Conservation (phyloP, 2,113 vertebrate genomes). For the Notechis scutatus region DNA sequence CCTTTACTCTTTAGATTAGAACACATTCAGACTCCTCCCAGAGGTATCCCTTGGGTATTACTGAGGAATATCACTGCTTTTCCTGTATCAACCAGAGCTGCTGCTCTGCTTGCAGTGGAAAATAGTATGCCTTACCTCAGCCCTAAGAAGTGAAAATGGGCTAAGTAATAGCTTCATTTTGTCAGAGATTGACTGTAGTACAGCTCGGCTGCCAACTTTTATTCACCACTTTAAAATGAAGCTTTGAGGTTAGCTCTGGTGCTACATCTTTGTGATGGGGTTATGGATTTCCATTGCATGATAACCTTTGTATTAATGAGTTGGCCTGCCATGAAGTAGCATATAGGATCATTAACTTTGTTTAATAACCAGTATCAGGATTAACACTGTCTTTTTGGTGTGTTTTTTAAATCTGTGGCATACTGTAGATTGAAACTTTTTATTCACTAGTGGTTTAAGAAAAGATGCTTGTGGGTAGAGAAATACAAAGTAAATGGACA, state of each 20-base stretch:
- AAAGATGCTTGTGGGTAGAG: background rate
- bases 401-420: background rate
- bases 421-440: background rate
- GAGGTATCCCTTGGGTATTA: background rate
- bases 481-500: background rate
- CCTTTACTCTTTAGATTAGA: background rate
- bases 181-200: background rate
- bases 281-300: slow-evolving; percentile 10
- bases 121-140: background rate
- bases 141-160: background rate
- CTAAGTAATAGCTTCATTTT: background rate
- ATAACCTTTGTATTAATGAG: slow-evolving; percentile 8
- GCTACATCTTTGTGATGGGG: background rate
- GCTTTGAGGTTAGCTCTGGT: slow-evolving; percentile 18
- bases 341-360: slow-evolving; percentile 11
- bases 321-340: slow-evolving; percentile 19
- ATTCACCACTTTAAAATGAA: slow-evolving; percentile 30
- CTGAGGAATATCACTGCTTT: background rate
- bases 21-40: background rate
- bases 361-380: slow-evolving; percentile 16
- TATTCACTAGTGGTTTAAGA: background rate
- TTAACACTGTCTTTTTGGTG: background rate
- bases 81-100: background rate
- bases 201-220: background rate
- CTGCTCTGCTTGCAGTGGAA: background rate